Conservation (phyloP, 2,113 vertebrate genomes). For the Cyanoramphus novaezelandiae region DNA sequence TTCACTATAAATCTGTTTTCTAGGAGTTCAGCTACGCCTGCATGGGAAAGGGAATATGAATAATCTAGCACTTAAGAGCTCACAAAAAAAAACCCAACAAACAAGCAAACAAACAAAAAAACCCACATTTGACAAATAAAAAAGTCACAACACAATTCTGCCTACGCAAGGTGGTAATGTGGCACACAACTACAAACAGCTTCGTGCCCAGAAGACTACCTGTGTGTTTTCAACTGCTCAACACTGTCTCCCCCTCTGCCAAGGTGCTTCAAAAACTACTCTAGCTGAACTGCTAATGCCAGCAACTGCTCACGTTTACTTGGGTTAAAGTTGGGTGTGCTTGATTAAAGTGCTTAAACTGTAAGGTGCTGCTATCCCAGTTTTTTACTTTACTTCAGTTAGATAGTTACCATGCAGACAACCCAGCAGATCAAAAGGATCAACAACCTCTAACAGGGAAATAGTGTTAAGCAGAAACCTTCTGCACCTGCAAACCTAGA, state of each 20-base stretch:
- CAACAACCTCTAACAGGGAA: neutral
- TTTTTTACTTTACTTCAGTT: neutral
- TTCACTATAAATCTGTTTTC: neutral
- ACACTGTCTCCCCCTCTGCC: neutral
- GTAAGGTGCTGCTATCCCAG: neutral
- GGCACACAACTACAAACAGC: neutral
- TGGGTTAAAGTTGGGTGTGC: rapidly evolving
- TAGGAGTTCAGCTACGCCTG: neutral
- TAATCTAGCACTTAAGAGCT: rapidly evolving
- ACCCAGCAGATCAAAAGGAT: neutral
- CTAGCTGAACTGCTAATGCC: neutral
- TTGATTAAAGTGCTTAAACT: rapidly evolving
- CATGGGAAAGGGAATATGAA: neutral
- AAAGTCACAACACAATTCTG: neutral
- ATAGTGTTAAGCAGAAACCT: neutral
- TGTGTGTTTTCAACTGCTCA: neutral
- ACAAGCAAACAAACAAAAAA: neutral
- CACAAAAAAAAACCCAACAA: neutral
- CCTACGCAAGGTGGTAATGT: rapidly evolving
- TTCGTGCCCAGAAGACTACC: neutral
- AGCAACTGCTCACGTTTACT: neutral
- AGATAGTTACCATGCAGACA: neutral
- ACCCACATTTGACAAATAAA: neutral
- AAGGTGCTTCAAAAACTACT: neutral
- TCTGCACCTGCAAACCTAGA: neutral